phyloP scores from a whole-genome alignment of 2,797 vertebrate species.

The Nasua narica region DNA sequence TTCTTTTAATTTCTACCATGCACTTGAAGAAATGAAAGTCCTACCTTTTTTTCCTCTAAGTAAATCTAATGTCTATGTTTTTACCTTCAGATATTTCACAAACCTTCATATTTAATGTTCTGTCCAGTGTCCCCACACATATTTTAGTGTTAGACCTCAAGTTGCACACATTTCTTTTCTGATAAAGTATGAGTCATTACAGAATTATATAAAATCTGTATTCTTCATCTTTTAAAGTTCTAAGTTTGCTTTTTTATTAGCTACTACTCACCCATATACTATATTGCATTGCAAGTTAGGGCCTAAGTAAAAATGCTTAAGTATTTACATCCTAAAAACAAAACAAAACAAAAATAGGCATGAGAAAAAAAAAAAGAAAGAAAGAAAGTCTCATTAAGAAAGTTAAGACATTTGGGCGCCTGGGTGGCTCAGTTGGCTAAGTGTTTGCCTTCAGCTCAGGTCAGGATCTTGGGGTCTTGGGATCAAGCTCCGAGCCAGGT shows the following conservation, averaged over 20 bases:
- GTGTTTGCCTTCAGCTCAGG: too few species aligned
- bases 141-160: not conserved
- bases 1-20: not conserved
- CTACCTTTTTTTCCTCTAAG: not conserved
- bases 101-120: not conserved
- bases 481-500: too few species aligned
- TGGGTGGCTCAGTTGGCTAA: too few species aligned
- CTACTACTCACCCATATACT: not conserved
- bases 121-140: not conserved
- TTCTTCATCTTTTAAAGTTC: not conserved
- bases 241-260: not conserved
- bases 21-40: not conserved
- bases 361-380: too few species aligned
- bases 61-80: not conserved
- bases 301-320: not conserved
- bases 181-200: not conserved
- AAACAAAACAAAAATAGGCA: not conserved
- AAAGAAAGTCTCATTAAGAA: not conserved
- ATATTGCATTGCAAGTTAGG: not conserved
- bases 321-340: not conserved
- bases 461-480: too few species aligned
- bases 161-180: not conserved
- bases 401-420: not conserved
- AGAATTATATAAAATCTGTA: not conserved
- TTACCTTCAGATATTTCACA: not conserved